Evolutionary conservation across 2,797 vertebrate genomes (phyloP), one percentile per base, ranked within the genome.

Genomic region (Crax fasciolata): DNA sequence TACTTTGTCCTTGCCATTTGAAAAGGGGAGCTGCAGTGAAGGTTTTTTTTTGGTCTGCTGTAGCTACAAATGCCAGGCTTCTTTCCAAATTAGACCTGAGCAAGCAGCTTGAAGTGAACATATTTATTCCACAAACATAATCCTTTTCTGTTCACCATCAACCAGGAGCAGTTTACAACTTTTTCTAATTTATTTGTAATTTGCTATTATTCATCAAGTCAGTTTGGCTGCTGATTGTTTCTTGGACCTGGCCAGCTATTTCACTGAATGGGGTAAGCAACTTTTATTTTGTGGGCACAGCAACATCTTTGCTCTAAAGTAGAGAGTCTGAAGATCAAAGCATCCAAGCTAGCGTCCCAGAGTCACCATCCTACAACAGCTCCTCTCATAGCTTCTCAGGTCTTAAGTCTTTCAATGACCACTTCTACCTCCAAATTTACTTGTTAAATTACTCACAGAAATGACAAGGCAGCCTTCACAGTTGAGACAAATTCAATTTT

Each of bases 1-100:
- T 95, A 96, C 89, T 94, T 95, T 90, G 89, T 96, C 92, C 74
- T 94, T 73, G 80, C 59, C 59, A 54, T 94, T 88, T 96, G 89
- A 95, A 95, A 95, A 89, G 74, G 41, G 73, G 80, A 94, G 83
- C 74, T 0, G 1, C 89, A 84, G 85, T 10, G 27, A 87, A 93
- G 73, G 73, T 12, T 10, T 65, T 46, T 65, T 94, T 91, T 93
- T 95, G 91, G 91, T 94, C 79, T 52, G 43, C 71, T 76, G 70
- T 61, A 94, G 71, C 85, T 93, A 96, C 74, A 89, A 94, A 86
- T 44, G 10, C 58, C 83, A 82, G 89, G 57, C 89, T 86, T 90
- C 89, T 89, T 79, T 84, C 83, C 71, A 94, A 94, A 96, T 94
- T 63, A 95, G 89, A 43, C 71, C 83, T 55, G 74, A 91, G 94